A percentile compares a stretch with the other conserved stretches of the same genome.
Conservation (phyloP, 2,888 invertebrate species). For the Pemphredon lugubris region DNA sequence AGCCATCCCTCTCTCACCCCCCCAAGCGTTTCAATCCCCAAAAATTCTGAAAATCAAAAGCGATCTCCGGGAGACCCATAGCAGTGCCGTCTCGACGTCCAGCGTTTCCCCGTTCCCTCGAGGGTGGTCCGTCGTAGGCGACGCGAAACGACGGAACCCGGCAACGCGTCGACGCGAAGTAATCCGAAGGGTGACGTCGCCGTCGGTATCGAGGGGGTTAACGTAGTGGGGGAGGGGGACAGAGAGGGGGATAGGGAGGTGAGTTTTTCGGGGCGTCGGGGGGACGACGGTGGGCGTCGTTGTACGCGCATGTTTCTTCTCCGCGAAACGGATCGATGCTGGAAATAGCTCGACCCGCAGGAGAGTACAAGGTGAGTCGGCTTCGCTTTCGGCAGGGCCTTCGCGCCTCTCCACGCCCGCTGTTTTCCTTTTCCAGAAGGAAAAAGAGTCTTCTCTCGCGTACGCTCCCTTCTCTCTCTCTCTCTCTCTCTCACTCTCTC, state of each 20-base stretch:
- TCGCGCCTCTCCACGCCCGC: slow-evolving; percentile 59
- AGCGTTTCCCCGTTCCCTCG: too few species aligned
- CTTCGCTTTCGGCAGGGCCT: slow-evolving; percentile 75
- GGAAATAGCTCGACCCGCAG: slow-evolving; percentile 78
- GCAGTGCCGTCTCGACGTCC: too few species aligned
- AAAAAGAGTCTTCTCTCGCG: slow-evolving; percentile 24
- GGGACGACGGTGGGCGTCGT: slow-evolving; percentile 36
- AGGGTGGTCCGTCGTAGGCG: too few species aligned
- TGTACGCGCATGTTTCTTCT: slow-evolving; percentile 65
- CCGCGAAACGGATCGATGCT: slow-evolving; percentile 77
- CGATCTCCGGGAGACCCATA: too few species aligned
- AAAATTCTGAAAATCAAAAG: too few species aligned
- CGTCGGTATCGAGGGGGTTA: background rate
- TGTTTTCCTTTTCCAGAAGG: slow-evolving; percentile 23
- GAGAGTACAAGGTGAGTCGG: slow-evolving; percentile 78
- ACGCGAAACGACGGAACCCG: background rate
- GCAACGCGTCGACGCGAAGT: background rate
- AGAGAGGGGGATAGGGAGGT: background rate
- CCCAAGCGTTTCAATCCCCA: too few species aligned
- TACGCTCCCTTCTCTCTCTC: slow-evolving; percentile 13
- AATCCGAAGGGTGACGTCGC: background rate
- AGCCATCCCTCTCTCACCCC: too few species aligned
- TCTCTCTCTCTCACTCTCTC: slow-evolving; percentile 19
- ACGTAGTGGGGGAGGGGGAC: slow-evolving; percentile 20
- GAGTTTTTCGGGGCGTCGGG: slow-evolving; percentile 34